phyloP scores from a whole-genome alignment of 2,888 invertebrate genomes.

The Tridacna crocea region DNA sequence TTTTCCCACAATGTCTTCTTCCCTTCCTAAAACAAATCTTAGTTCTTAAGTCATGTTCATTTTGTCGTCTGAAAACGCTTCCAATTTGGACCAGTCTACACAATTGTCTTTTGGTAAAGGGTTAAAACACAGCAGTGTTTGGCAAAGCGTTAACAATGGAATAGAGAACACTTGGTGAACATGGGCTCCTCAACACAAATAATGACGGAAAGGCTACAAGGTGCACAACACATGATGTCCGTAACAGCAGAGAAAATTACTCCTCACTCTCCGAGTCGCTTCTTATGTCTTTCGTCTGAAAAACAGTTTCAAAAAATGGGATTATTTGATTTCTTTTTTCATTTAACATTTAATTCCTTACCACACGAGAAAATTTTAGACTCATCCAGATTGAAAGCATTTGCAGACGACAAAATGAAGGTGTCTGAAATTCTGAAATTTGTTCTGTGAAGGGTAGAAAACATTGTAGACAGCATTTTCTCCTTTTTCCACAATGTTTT shows the following conservation, averaged over 20 bases:
- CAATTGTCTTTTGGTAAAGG: neutral
- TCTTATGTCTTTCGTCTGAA: conserved; percentile 77
- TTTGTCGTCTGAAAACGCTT: too few relatives aligned
- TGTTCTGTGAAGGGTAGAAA: too few relatives aligned
- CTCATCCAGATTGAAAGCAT: neutral
- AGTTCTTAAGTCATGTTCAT: neutral
- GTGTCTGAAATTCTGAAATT: too few relatives aligned
- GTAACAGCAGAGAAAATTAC: neutral
- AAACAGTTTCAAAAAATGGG: conserved; percentile 14
- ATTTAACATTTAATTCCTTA: neutral
- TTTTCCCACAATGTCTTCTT: neutral
- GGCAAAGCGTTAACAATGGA: neutral
- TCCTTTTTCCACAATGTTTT: too few relatives aligned
- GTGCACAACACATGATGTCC: neutral
- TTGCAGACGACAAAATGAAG: neutral
- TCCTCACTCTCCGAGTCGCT: conserved; percentile 75
- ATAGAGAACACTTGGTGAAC: too few relatives aligned
- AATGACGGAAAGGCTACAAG: too few relatives aligned
- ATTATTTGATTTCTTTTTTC: too few relatives aligned
- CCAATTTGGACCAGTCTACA: neutral
- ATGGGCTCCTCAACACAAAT: too few relatives aligned
- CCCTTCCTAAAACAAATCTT: neutral
- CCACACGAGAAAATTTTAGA: neutral
- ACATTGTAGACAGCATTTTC: too few relatives aligned
- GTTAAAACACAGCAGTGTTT: neutral